Base-by-base conservation (phyloP, 2,888 invertebrate species). In the Petrolisthes cinctipes region DNA sequence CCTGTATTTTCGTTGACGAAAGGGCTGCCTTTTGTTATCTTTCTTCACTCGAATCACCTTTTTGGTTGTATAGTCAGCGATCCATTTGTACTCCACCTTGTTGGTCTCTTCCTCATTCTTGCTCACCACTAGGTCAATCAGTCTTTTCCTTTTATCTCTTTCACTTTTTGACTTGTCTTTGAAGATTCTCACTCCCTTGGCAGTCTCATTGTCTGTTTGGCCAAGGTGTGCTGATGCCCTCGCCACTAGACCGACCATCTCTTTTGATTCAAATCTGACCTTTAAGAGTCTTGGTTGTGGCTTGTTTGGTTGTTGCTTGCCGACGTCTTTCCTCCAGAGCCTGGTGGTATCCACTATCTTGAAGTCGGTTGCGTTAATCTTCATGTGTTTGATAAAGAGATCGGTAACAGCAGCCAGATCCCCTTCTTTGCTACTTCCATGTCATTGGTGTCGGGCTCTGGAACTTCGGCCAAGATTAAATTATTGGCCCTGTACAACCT, bases 171-270 rank as follows among this genome's bases (percentile, higher is more conserved):
- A 9, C 37, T 14, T 75, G 5, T 75, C 75, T 75, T 23, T 75
- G 61, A 61, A 61, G 61, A 61, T 61, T 61, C 61, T 61, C 61
- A 61, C 61, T 61, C n/a, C n/a, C n/a, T n/a, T n/a, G n/a, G n/a
- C n/a, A n/a, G n/a, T n/a, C n/a, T n/a, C n/a, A n/a, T n/a, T 61
- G 61, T 61, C 61, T 14, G 61, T 61, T 6, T 61, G 61, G 61
- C 61, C 61, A 61, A 61, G 61, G 61, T 61, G 61, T 61, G 61
- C 61, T 61, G 61, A 61, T 61, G 61, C 61, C 61, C 61, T 61
- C 61, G 61, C 61, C 61, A 61, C 61, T 61, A 61, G 61, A 14
- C 61, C 6, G n/a, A 61, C 61, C 61, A n/a, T n/a, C n/a, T n/a
- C n/a, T n/a, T n/a, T n/a, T n/a, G n/a, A n/a, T n/a, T n/a, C n/a